Evolutionary conservation across 2,888 invertebrate genomes (phyloP), one percentile per base, ranked within the genome.

Genomic region (Drosophila cognata): DNA sequence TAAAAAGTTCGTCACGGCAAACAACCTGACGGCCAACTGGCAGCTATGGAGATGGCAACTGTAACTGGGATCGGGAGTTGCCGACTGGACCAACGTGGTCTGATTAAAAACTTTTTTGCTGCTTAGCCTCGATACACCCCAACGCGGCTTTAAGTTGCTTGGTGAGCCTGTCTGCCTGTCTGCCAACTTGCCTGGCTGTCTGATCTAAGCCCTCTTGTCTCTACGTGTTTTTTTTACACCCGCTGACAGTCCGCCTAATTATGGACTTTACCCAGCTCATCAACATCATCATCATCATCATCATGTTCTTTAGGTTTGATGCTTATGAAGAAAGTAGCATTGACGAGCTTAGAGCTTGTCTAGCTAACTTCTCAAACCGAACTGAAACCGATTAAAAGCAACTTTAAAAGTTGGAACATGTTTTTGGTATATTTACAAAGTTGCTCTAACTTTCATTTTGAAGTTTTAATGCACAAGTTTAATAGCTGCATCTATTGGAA

Each of bases 1-100:
- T 87, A 87, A 86, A 86, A 87, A 90, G 87, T 87, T 90, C 79
- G 80, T 88, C 83, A 88, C 76, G 85, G 50, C 35, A 18, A 59
- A 16, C 16, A 56, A 70, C 64, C 51, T 67, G 59, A 51, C 52
- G 50, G 63, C 57, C 50, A 56, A 60, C 46, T 59, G 74, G 38
- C 21, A 64, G 41, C 57, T 53, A 29, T 25, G 16, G 25, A 8
- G 46, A 46, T 28, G 46, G 21, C 28, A 51, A 65, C 52, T 64
- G 33, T 48, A 36, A 64, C 57, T 70, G 69, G 55, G 56, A 33
- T 41, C 21, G 70, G 56, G 56, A 56, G 33, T 59, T 43, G 53
- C 33, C 33, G 63, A 61, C 71, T 67, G 58, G 60, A 53, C 56
- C 70, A 70, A 71, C 64, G 81, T 61, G 51, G 65, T 46, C 79